Base-by-base conservation (phyloP, 2,113 vertebrate species). In the Psittacus erithacus region DNA sequence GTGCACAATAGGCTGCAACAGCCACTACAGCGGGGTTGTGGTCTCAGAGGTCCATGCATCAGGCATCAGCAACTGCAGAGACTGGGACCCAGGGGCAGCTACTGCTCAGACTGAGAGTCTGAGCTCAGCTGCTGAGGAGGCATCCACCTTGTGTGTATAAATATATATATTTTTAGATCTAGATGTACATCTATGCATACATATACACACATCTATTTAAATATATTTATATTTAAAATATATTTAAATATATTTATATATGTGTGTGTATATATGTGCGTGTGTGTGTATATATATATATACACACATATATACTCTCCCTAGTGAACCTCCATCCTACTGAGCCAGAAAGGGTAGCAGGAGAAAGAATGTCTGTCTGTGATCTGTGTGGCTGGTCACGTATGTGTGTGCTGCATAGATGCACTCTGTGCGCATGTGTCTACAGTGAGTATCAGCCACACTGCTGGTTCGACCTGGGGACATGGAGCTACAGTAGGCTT, bases 381-480 rank as follows among this genome's bases (percentile, higher is more conserved):
- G 16, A 74, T 50, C 12, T 46, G 6, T 53, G 41, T 38, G 46
- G 18, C 12, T 50, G 23, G 17, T 13, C 71, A 29, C 6, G 16
- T 24, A 8, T 20, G 23, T 25, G 12, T 9, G 15, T n/a, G 18
- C 25, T 60, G 10, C 31, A 9, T 9, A 46, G 0, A 0, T 33
- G 27, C 1, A 1, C 11, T 27, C 19, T 35, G 5, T 25, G 4
- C 25, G 23, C 3, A 1, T 13, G 3, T 52, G 16, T 7, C 60
- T 47, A 6, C 13, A 53, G 22, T 49, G 22, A 82, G 53, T 4
- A 35, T 35, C 0, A 7, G 8, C 38, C 47, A 68, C 31, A 28
- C 24, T 88, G 20, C 9, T n/a, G 9, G 31, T 3, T 52, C 41
- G 39, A 71, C 13, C 9, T 25, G 14, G 6, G 38, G 11, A 75